These are phyloP conservation scores for Myotis vivesi DNA, from an alignment of 2,797 vertebrate species.

Conservation along the genomic window DNA sequence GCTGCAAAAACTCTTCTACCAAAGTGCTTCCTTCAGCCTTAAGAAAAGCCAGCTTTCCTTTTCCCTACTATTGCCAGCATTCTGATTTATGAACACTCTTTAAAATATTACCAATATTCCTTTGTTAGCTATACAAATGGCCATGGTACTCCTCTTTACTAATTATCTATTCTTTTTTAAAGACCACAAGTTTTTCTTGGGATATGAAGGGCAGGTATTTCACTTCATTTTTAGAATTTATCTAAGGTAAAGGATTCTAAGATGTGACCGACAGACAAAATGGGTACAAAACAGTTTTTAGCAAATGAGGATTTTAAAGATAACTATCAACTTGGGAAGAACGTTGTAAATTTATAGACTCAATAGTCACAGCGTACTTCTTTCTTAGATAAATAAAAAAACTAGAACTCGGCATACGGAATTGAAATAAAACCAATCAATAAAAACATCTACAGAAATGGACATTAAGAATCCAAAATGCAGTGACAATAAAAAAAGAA, in stretches of 20 bases:
- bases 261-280: background rate
- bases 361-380: background rate
- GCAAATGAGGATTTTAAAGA: slow-evolving; percentile 24
- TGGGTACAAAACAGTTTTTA: background rate
- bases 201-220: background rate
- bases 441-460: background rate
- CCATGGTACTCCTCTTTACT: background rate
- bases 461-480: background rate
- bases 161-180: slow-evolving; percentile 11
- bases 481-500: background rate
- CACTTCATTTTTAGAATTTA: slow-evolving; percentile 24
- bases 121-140: background rate
- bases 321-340: slow-evolving; percentile 40
- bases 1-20: slow-evolving; percentile 9
- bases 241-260: background rate
- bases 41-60: slow-evolving; percentile 3
- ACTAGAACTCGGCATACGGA: background rate
- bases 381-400: background rate
- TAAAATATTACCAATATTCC: background rate
- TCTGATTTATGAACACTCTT: background rate
- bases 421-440: slow-evolving; percentile 19
- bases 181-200: background rate
- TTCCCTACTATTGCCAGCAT: background rate
- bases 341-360: background rate
- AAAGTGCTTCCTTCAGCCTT: background rate